Percentiles rank a stretch among this genome's conserved stretches.
These are phyloP conservation scores for Aleiodes testaceus DNA, from an alignment of 2,888 invertebrate genomes.

Conservation along the genomic window DNA sequence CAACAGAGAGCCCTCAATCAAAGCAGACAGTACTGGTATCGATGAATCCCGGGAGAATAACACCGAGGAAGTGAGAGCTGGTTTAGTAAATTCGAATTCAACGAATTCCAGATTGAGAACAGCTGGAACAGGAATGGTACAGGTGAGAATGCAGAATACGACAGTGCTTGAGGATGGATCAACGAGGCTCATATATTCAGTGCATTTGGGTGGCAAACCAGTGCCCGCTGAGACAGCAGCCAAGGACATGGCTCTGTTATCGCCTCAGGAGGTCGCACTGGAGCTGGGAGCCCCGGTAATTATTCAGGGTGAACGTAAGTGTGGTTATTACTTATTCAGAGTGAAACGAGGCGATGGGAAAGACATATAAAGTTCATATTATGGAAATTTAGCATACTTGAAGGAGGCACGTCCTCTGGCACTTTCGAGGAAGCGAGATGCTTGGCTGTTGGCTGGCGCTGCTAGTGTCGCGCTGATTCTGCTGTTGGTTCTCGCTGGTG, in stretches of 20 bases:
- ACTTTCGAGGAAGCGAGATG: constrained; percentile 74
- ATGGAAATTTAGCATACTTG: constrained; percentile 77
- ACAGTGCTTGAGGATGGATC: constrained; percentile 61
- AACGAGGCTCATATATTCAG: constrained; percentile 81
- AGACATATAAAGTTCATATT: constrained; percentile 8
- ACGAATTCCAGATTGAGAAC: constrained; percentile 50
- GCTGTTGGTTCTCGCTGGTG: constrained; percentile 66
- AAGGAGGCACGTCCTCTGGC: constrained; percentile 79
- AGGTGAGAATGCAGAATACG: constrained; percentile 70
- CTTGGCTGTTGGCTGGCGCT: constrained; percentile 80
- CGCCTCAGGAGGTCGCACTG: constrained; percentile 83
- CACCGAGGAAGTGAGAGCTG: neutral
- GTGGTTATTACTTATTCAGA: constrained; percentile 19
- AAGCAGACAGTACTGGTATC: neutral
- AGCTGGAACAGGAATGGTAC: constrained; percentile 60
- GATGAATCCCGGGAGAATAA: constrained; percentile 2
- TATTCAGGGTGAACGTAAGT: constrained; percentile 90
- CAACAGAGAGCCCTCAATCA: neutral
- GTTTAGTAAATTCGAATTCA: constrained; percentile 39
- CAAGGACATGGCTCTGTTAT: constrained; percentile 86
- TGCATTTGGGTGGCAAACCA: constrained; percentile 85
- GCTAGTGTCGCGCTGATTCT: constrained; percentile 78
- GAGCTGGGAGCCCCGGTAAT: constrained; percentile 85
- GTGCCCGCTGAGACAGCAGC: constrained; percentile 88
- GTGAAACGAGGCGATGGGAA: neutral